These are phyloP conservation scores for Melospiza melodia DNA, from an alignment of 2,113 vertebrate genomes.

Conservation along the genomic window DNA sequence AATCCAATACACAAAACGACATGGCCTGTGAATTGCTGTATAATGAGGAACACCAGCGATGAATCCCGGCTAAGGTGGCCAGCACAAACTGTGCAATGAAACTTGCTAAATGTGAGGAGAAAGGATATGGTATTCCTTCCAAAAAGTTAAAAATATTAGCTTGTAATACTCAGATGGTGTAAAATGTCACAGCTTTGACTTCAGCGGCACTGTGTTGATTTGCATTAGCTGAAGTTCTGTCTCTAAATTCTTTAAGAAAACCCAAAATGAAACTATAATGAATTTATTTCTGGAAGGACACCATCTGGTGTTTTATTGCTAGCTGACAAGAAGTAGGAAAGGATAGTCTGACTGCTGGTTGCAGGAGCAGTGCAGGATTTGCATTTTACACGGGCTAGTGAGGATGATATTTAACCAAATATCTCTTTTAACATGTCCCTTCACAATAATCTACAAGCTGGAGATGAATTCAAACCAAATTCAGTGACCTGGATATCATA, in stretches of 20 bases:
- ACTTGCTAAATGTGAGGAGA: background rate
- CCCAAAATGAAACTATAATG: conserved; percentile 57
- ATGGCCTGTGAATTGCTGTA: background rate
- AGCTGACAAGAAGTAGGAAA: conserved; percentile 56
- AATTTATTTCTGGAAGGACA: conserved; percentile 69
- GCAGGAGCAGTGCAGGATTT: background rate
- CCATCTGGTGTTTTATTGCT: conserved; percentile 62
- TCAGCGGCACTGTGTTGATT: background rate
- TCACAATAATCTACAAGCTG: background rate
- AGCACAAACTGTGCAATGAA: background rate
- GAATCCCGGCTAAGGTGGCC: background rate
- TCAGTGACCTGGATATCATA: conserved; percentile 2
- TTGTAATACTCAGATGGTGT: background rate
- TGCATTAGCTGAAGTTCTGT: conserved; percentile 40
- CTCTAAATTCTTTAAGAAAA: conserved; percentile 62
- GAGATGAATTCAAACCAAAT: background rate
- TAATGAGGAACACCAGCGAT: background rate
- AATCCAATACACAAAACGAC: background rate
- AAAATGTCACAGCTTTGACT: conserved; percentile 28
- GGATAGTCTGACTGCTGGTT: conserved; percentile 43
- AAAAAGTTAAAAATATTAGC: conserved; percentile 38
- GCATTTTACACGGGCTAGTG: background rate
- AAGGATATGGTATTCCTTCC: background rate
- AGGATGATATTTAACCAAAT: background rate
- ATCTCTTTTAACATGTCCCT: background rate